Evolutionary conservation across 2,113 vertebrate genomes (phyloP).

Genomic region (Rhinogobius similis): DNA sequence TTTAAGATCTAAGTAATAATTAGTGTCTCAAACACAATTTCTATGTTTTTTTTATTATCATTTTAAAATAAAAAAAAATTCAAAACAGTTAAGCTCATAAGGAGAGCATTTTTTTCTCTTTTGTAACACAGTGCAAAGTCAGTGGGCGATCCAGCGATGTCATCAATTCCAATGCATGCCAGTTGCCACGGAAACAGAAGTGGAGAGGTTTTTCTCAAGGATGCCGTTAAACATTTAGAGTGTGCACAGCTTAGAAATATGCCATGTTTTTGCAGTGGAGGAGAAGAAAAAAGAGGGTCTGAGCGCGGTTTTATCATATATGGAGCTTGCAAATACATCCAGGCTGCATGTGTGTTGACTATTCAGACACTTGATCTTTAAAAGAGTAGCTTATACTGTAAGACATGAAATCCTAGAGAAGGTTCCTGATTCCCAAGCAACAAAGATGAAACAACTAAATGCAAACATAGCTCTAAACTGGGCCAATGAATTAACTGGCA

Average conservation of each 20-base stretch:
- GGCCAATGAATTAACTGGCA: too few species aligned
- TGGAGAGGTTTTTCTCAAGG: constrained; percentile 2
- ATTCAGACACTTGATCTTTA: neutral
- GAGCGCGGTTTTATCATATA: neutral
- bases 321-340: neutral
- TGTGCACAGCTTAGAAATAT: neutral
- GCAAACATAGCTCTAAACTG: too few species aligned
- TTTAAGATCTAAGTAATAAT: too few species aligned
- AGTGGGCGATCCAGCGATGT: constrained; percentile 2
- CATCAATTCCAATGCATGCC: constrained; percentile 1
- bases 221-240: constrained; percentile 7
- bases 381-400: neutral
- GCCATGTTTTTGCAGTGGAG: neutral
- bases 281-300: neutral
- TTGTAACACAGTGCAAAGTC: neutral
- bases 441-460: too few species aligned
- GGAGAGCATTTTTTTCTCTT: neutral
- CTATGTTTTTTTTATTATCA: neutral
- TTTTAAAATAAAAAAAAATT: neutral
- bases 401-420: too few species aligned
- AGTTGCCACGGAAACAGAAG: constrained; percentile 6
- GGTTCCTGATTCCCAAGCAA: too few species aligned
- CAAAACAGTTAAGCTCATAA: neutral
- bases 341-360: too few species aligned
- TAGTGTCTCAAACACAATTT: neutral